Evolutionary conservation across 2,888 invertebrate genomes (phyloP), one percentile per base, ranked within the genome.

Genomic region (Tenthredo notha): DNA sequence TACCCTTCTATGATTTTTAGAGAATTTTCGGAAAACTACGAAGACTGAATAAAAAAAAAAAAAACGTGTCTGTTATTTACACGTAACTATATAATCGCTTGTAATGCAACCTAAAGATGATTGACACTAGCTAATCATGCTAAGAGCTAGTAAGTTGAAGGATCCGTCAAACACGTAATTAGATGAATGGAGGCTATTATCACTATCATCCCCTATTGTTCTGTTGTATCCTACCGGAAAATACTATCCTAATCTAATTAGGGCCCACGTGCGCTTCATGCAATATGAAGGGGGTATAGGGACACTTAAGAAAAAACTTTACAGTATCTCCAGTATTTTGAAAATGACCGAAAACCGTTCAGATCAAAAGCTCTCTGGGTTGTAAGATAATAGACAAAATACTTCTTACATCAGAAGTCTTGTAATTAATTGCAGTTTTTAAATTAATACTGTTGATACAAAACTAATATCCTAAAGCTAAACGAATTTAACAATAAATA

Each of bases 121-220:
- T 61, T 61, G 5, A 25, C 61, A 61, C 7, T 9, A 12, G 25
- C 25, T 25, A 61, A 61, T 61, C 15, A 33, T 33, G 67, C 33
- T 15, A 74, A 74, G 43, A 29, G 43, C 74, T 43, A 74, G 10
- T 74, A n/a, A 43, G 74, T 43, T 43, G 25, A 43, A 43, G 43
- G 74, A 74, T 74, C 43, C 21, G 25, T 74, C 74, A 21, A 74
- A n/a, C 29, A 70, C 37, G n/a, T 70, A 37, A 37, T 15, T 70
- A 37, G 70, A 70, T 70, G 70, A 70, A 70, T 43, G n/a, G 74
- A 7, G 43, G 25, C 40, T 18, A 25, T 74, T n/a, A 21, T 43
- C 74, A 43, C 43, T 21, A 74, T 40, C 43, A 74, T n/a, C 72
- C 15, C 72, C 37, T 12, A 43, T 74, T 74, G 43, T 74, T 74